Conservation (phyloP, 2,113 vertebrate genomes). For the Helogale parvula region DNA sequence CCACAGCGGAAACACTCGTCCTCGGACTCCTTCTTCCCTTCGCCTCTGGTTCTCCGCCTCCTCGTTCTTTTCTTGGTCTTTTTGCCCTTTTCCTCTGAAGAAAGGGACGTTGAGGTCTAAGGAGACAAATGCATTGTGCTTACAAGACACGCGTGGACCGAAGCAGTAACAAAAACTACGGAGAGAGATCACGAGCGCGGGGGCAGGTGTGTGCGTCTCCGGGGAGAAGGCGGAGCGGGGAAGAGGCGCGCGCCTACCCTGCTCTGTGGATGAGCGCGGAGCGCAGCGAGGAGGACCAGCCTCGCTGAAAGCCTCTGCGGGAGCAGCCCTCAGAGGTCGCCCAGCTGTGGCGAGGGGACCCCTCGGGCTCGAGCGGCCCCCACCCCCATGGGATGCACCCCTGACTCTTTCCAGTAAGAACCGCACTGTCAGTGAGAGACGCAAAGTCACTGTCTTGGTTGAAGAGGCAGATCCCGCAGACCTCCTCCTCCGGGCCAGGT, state of each 20-base stretch:
- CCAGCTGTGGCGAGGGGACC: rapidly evolving
- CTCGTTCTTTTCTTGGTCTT: slow-evolving; percentile 90
- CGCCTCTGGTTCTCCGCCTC: slow-evolving; percentile 84
- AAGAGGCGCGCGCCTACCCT: not conserved
- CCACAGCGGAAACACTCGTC: slow-evolving; percentile 98
- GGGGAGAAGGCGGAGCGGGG: not conserved
- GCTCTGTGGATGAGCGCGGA: not conserved
- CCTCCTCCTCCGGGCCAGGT: rapidly evolving
- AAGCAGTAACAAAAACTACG: too few relatives aligned
- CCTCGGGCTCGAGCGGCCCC: not conserved
- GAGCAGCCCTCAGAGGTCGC: not conserved
- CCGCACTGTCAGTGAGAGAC: not conserved
- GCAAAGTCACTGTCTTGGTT: not conserved
- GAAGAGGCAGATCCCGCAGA: rapidly evolving
- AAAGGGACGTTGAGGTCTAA: slow-evolving; percentile 87
- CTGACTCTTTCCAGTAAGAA: not conserved
- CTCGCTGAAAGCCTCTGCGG: not conserved
- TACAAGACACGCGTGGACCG: not conserved
- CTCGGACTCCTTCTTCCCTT: slow-evolving; percentile 92
- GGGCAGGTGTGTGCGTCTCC: rapidly evolving
- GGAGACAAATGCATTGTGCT: not conserved
- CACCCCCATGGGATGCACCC: not conserved
- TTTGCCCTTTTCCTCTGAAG: slow-evolving; percentile 94
- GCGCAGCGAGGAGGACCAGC: not conserved
- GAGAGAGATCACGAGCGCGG: not conserved